Evolutionary conservation across 2,888 invertebrate species (phyloP).

Genomic region (Caenorhabditis plicata): DNA sequence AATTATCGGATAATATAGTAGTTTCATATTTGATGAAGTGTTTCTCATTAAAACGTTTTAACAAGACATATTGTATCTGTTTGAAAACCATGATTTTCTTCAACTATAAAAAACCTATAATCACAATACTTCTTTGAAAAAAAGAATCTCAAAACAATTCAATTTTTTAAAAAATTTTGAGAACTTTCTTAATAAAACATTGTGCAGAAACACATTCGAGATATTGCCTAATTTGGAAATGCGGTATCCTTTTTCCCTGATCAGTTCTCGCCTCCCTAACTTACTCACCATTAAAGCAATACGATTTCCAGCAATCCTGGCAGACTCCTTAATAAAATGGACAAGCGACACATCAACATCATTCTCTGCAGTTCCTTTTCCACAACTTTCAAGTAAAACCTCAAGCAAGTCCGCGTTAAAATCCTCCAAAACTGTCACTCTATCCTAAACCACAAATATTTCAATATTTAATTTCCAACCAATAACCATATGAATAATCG

Average conservation of each 20-base stretch:
- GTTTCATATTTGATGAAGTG: no score
- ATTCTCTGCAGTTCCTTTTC: neutral
- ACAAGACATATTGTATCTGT: no score
- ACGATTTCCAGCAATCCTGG: constrained; percentile 12
- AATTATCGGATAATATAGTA: neutral
- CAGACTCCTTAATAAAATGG: constrained; percentile 18
- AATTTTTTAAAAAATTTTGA: neutral
- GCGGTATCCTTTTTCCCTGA: no score
- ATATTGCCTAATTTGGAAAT: no score
- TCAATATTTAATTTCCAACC: no score
- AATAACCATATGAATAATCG: constrained; percentile 11
- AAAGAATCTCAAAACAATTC: no score
- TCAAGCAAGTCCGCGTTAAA: constrained; percentile 17
- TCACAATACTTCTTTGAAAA: no score
- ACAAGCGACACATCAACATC: constrained; percentile 14
- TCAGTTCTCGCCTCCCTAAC: no score
- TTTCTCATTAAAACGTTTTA: no score
- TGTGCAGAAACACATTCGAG: neutral
- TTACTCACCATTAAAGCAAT: constrained; percentile 13
- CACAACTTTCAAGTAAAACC: neutral
- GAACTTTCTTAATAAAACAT: neutral
- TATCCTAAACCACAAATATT: constrained; percentile 8
- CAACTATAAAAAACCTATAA: neutral
- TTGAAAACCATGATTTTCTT: no score
- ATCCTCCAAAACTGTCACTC: constrained; percentile 22